phyloP scores from a whole-genome alignment of 2,113 vertebrate species.

The Cheilinus undulatus region DNA sequence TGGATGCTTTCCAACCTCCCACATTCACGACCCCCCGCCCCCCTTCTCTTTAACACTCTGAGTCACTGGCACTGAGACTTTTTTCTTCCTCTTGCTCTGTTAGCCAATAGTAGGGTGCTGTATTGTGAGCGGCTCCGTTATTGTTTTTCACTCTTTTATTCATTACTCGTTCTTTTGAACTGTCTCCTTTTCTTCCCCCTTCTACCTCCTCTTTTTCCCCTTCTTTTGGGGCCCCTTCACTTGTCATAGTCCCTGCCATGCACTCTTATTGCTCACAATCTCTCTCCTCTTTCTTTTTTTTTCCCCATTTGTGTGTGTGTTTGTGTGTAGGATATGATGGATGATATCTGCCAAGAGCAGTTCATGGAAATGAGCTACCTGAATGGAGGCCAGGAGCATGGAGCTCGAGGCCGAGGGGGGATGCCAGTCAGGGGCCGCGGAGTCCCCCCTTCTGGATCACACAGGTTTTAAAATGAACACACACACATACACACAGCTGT shows the following conservation, averaged over 20 bases:
- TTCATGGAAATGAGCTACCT: slow-evolving; percentile 97
- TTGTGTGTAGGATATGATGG: slow-evolving; percentile 93
- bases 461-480: slow-evolving; percentile 82
- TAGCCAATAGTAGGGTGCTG: slow-evolving; percentile 26
- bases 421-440: slow-evolving; percentile 90
- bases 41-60: slow-evolving; percentile 46
- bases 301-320: slow-evolving; percentile 25
- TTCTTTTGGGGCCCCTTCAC: background rate
- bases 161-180: background rate
- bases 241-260: background rate
- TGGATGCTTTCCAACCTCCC: slow-evolving; percentile 56
- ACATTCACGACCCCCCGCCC: slow-evolving; percentile 4
- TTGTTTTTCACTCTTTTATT: slow-evolving; percentile 42
- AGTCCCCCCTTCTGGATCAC: slow-evolving; percentile 86
- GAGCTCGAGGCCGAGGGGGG: slow-evolving; percentile 87
- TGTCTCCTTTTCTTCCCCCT: background rate
- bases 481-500: background rate
- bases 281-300: background rate
- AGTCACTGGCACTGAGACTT: slow-evolving; percentile 54
- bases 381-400: slow-evolving; percentile 93
- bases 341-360: slow-evolving; percentile 98
- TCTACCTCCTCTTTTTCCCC: background rate
- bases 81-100: slow-evolving; percentile 35
- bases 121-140: slow-evolving; percentile 44
- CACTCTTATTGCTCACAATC: slow-evolving; percentile 14